Evolutionary conservation across 1,140 invertebrate species (phyloP).

Genomic region (Conus betulinus): DNA sequence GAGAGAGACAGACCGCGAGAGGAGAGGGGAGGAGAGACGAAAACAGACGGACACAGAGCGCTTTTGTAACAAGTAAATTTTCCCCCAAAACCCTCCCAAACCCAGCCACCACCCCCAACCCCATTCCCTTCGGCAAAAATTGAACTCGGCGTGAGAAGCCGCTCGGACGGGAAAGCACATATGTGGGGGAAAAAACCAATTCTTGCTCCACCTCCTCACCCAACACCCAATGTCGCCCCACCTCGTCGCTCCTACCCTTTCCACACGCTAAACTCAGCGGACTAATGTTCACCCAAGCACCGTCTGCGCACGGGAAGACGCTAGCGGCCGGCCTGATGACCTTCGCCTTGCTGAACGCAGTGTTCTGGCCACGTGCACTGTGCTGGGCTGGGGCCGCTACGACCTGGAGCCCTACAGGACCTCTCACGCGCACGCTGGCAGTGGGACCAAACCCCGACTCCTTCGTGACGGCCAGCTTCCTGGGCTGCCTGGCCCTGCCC

Average conservation of each 20-base stretch:
- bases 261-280: background rate
- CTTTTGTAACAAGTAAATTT: too few relatives aligned
- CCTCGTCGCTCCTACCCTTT: background rate
- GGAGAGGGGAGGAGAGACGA: too few relatives aligned
- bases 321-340: background rate
- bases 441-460: constrained; percentile 64
- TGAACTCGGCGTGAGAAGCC: too few relatives aligned
- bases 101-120: too few relatives aligned
- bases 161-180: too few relatives aligned
- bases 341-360: constrained; percentile 46
- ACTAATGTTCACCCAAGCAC: background rate
- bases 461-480: constrained; percentile 57
- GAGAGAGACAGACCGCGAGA: too few relatives aligned
- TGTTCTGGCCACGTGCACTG: constrained; percentile 58
- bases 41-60: too few relatives aligned
- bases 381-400: constrained; percentile 70
- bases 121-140: too few relatives aligned
- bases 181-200: too few relatives aligned
- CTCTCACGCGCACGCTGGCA: constrained; percentile 71
- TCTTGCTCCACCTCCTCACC: too few relatives aligned
- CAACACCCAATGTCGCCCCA: background rate
- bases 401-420: constrained; percentile 72
- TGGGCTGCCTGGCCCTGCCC: constrained; percentile 58
- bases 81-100: too few relatives aligned
- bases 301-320: background rate